Percentiles rank a stretch among this genome's conserved stretches.
These are phyloP conservation scores for Ennomos erosarius DNA, from an alignment of 2,888 invertebrate genomes.

Conservation along the genomic window DNA sequence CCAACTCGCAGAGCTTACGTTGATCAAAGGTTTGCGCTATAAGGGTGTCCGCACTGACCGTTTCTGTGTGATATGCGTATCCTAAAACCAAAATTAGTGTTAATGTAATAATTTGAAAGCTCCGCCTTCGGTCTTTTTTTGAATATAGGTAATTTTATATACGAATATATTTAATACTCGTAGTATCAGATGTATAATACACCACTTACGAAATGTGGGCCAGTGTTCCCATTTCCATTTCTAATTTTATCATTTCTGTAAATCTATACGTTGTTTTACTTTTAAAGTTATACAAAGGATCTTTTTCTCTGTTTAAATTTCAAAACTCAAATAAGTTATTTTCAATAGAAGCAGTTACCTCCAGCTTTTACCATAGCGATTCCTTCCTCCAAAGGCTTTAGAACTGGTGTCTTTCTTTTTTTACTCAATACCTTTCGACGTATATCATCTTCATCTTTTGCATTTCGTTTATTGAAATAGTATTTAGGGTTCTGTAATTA, in stretches of 20 bases:
- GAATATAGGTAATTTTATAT: no score
- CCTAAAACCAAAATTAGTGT: constrained; percentile 47
- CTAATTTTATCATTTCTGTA: no score
- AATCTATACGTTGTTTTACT: no score
- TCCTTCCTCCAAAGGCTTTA: constrained; percentile 56
- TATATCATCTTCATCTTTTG: constrained; percentile 62
- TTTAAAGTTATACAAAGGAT: no score
- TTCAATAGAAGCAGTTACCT: constrained; percentile 50
- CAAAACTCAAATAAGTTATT: no score
- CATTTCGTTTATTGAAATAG: constrained; percentile 66
- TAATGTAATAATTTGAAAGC: no score
- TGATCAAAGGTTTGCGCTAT: constrained; percentile 73
- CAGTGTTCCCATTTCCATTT: no score
- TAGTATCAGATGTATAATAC: no score
- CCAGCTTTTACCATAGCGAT: constrained; percentile 68
- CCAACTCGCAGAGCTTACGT: constrained; percentile 75
- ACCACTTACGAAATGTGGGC: no score
- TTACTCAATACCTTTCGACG: constrained; percentile 61
- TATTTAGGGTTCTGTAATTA: constrained; percentile 59
- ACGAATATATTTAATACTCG: no score
- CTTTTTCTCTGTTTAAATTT: no score
- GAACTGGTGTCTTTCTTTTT: constrained; percentile 51
- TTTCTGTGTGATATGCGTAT: constrained; percentile 81
- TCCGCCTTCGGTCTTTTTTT: no score
- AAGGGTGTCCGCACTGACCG: constrained; percentile 67